These are phyloP conservation scores for Empidonax alnorum DNA, from an alignment of 2,113 vertebrate species.

Conservation along the genomic window DNA sequence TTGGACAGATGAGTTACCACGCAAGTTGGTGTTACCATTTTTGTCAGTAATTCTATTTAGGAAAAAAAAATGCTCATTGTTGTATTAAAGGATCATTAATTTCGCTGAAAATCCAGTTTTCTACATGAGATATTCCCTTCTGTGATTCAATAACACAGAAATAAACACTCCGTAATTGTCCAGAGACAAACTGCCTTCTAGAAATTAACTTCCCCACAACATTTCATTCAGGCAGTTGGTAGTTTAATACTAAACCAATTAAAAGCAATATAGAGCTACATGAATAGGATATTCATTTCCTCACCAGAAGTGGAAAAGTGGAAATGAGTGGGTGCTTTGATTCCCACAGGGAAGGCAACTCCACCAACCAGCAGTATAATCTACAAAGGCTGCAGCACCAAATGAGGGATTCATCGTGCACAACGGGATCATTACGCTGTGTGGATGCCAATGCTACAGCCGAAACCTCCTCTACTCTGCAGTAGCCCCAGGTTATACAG, in stretches of 20 bases:
- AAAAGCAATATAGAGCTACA: constrained; percentile 36
- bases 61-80: neutral
- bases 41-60: neutral
- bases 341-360: constrained; percentile 7
- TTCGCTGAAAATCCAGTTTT: neutral
- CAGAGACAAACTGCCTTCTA: constrained; percentile 19
- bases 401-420: neutral
- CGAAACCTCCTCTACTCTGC: neutral
- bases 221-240: constrained; percentile 2
- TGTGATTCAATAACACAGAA: constrained; percentile 17
- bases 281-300: constrained; percentile 45
- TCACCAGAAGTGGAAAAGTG: neutral
- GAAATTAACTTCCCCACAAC: neutral
- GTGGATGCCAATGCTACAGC: neutral
- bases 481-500: neutral
- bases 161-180: constrained; percentile 19
- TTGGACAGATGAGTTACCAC: neutral
- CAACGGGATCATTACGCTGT: fast-evolving
- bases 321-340: constrained; percentile 14
- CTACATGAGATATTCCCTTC: neutral
- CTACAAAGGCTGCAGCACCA: constrained; percentile 18
- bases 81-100: neutral
- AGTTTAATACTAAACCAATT: constrained; percentile 44
- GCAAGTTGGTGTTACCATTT: neutral
- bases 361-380: constrained; percentile 3